Percentiles rank a stretch among this genome's conserved stretches.
Evolutionary conservation across 2,888 invertebrate species (phyloP).

Genomic region (Athripsodes cinereus): DNA sequence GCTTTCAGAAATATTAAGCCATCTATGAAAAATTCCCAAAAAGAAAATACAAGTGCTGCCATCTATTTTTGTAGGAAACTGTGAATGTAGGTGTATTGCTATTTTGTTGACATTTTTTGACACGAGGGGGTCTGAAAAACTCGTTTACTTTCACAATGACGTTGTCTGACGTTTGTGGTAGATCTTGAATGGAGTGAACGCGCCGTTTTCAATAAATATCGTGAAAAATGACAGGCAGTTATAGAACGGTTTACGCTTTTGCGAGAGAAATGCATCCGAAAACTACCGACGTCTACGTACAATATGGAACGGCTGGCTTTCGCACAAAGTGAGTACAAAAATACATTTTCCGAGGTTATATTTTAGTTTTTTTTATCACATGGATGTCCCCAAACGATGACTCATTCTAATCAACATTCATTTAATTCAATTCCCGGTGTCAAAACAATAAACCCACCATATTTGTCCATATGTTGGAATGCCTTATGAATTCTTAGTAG

Average conservation of each 20-base stretch:
- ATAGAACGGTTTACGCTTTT: constrained; percentile 68
- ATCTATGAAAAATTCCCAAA: background rate
- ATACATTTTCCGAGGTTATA: constrained; percentile 18
- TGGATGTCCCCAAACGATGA: constrained; percentile 15
- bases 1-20: background rate
- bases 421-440: constrained; percentile 19
- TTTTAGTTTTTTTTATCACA: constrained; percentile 17
- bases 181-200: constrained; percentile 17
- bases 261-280: constrained; percentile 73
- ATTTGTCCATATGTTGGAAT: constrained; percentile 12
- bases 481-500: constrained; percentile 11
- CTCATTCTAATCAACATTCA: constrained; percentile 16
- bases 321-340: constrained; percentile 62
- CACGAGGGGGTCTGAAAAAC: constrained; percentile 17
- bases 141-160: constrained; percentile 24
- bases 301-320: constrained; percentile 84
- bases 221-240: constrained; percentile 40
- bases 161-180: constrained; percentile 24
- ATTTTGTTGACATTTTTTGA: constrained; percentile 11
- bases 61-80: background rate
- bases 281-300: constrained; percentile 57
- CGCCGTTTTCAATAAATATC: constrained; percentile 23
- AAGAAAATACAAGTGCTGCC: background rate
- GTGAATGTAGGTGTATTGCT: background rate
- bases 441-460: constrained; percentile 16